Conservation (phyloP, 2,113 vertebrate species). For the Athene cunicularia region DNA sequence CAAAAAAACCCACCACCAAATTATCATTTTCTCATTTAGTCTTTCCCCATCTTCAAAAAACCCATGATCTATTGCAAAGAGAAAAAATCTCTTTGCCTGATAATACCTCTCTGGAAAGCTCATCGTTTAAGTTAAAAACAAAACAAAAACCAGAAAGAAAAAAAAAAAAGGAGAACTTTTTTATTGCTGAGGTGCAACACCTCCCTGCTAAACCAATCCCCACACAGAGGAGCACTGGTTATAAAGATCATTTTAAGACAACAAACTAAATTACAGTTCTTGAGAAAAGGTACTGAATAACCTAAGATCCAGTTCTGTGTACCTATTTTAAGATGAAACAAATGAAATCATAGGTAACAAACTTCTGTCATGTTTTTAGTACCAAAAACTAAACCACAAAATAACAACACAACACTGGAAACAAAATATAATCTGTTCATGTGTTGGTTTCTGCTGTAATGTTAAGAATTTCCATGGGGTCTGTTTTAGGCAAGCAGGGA, state of each 20-base stretch:
- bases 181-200: background rate
- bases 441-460: background rate
- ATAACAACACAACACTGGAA: background rate
- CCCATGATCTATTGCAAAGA: too few relatives aligned
- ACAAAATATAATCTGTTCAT: background rate
- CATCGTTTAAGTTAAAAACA: background rate
- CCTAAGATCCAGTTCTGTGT: background rate
- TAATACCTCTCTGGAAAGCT: background rate
- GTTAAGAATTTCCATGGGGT: background rate
- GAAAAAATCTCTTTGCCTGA: background rate
- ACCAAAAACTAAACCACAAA: background rate
- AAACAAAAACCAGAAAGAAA: background rate
- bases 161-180: background rate
- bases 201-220: background rate
- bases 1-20: background rate
- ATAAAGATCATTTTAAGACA: background rate
- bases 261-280: background rate
- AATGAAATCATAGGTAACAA: background rate
- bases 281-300: background rate
- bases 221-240: background rate
- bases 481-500: background rate
- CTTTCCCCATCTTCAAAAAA: too few relatives aligned
- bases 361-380: background rate
- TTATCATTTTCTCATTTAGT: too few relatives aligned
- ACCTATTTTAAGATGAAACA: constrained; percentile 1